These are phyloP conservation scores for Chymomyza procnemis DNA, from an alignment of 2,888 invertebrate genomes.

Conservation along the genomic window DNA sequence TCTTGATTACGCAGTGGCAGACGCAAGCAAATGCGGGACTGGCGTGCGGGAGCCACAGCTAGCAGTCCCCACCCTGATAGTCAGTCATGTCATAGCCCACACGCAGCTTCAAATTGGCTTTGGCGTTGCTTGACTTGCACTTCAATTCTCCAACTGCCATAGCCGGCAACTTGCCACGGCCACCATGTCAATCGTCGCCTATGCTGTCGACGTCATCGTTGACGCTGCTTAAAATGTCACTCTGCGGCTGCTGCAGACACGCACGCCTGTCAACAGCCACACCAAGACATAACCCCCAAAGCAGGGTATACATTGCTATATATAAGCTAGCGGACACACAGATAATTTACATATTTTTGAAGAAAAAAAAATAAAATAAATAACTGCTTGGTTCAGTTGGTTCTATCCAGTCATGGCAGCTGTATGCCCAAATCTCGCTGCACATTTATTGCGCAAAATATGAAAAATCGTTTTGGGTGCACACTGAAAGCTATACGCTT, in stretches of 20 bases:
- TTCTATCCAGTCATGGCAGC: background rate
- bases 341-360: constrained; percentile 38
- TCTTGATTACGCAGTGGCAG: constrained; percentile 60
- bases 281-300: constrained; percentile 14
- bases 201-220: constrained; percentile 23
- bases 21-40: background rate
- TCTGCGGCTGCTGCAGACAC: constrained; percentile 34
- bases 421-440: background rate
- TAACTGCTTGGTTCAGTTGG: constrained; percentile 15
- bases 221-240: constrained; percentile 51
- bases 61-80: background rate
- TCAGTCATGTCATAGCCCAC: constrained; percentile 27
- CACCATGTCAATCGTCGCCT: constrained; percentile 26
- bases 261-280: background rate
- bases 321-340: background rate
- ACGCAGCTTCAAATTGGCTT: constrained; percentile 62
- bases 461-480: constrained; percentile 53
- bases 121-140: constrained; percentile 51
- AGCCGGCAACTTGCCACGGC: background rate
- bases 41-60: background rate
- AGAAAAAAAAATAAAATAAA: background rate
- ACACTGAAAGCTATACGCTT: constrained; percentile 6
- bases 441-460: constrained; percentile 41
- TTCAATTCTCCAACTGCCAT: constrained; percentile 34
- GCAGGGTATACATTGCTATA: background rate